Evolutionary conservation across 2,797 vertebrate species (phyloP), one percentile per base, ranked within the genome.

Genomic region (Acridotheres tristis): DNA sequence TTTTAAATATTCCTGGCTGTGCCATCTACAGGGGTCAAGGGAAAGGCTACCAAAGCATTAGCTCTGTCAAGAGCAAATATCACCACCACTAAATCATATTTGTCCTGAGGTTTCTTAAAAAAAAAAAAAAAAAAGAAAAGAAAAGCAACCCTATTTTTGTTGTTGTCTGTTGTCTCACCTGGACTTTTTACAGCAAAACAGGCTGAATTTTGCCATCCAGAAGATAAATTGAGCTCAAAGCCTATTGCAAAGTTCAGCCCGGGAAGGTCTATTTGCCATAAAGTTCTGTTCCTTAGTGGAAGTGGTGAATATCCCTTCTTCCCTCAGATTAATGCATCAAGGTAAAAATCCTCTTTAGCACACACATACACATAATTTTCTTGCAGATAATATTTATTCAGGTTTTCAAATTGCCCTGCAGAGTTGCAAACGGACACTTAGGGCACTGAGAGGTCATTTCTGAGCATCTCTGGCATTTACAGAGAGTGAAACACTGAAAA

Each of bases 41-140:
- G 62, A 95, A 93, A 90, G 79, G 76, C 82, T 89, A 76, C 55
- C 82, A 54, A 82, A 96, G 67, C 69, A 91, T 77, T 77, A 84
- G 42, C 66, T 94, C 85, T 88, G 50, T 94, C 80, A 81, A 61
- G 76, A 94, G 47, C 50, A 94, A 93, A 74, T 86, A 90, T 43
- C 79, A 81, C 66, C 62, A 54, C 30, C 74, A 78, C 38, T 89
- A 88, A 94, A 94, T 95, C 62, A 86, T 54, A 23, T 86, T 94
- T 94, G 88, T 47, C 73, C 91, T 57, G 38, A 81, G 65, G 45
- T 75, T 94, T 77, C 58, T 57, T 18, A 72, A 5, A 14, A 34
- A 21, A 48, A 42, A 63, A 54, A 30, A 11, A 48, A 5, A 5
- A 40, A 40, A 40, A 40, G 14, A 40, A 40, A 40, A 40, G 15